phyloP scores from a whole-genome alignment of 2,888 invertebrate species.

The Diplolepis rosae region DNA sequence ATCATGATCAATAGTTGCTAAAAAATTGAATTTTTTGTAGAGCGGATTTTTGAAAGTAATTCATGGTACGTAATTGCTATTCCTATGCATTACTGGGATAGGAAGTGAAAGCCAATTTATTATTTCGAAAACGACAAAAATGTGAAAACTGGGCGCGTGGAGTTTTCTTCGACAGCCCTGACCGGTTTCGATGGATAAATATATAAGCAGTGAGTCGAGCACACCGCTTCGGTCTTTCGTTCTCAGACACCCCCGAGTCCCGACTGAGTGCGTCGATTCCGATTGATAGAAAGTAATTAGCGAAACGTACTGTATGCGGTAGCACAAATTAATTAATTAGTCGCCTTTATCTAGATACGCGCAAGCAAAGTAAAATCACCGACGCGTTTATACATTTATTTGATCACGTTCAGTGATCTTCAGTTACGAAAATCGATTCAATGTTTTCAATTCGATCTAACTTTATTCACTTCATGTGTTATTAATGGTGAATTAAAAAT shows the following conservation, averaged over 20 bases:
- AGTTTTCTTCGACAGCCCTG: slow-evolving; percentile 56
- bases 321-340: slow-evolving; percentile 22
- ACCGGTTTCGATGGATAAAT: slow-evolving; percentile 67
- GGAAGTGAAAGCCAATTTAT: slow-evolving; percentile 72
- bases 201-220: slow-evolving; percentile 43
- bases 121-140: slow-evolving; percentile 68
- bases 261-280: slow-evolving; percentile 29
- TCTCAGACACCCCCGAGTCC: slow-evolving; percentile 55
- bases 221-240: slow-evolving; percentile 49
- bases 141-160: slow-evolving; percentile 64
- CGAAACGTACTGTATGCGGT: not conserved
- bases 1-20: too few species aligned
- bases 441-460: not conserved
- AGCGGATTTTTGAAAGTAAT: not conserved
- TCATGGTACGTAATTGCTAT: not conserved
- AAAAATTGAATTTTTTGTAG: not conserved
- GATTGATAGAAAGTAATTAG: slow-evolving; percentile 31
- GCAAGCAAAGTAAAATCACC: not conserved
- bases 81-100: slow-evolving; percentile 34
- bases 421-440: not conserved
- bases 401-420: slow-evolving; percentile 10
- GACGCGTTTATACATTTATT: slow-evolving; percentile 9
- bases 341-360: slow-evolving; percentile 12
- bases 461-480: not conserved
- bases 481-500: too few species aligned